phyloP scores from a whole-genome alignment of 2,888 invertebrate genomes.

The Noctua janthe region DNA sequence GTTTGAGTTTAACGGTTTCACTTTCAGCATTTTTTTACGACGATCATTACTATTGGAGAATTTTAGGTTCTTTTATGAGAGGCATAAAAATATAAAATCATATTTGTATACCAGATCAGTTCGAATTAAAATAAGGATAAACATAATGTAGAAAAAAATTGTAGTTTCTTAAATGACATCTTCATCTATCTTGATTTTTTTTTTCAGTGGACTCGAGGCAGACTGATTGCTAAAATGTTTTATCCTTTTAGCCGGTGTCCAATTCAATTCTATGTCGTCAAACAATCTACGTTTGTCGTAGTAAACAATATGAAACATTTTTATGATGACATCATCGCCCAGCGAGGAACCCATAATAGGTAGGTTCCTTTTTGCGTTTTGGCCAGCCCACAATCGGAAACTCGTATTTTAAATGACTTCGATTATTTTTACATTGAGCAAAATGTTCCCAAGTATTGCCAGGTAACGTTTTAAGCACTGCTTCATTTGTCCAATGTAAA shows the following conservation, averaged over 20 bases:
- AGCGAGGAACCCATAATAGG: slow-evolving; percentile 74
- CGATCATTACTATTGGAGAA: slow-evolving; percentile 42
- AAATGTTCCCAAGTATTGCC: not conserved
- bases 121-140: slow-evolving; percentile 8
- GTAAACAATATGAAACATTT: slow-evolving; percentile 68
- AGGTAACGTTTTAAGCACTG: not conserved
- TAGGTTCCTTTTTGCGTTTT: slow-evolving; percentile 70
- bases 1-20: slow-evolving; percentile 61
- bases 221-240: not conserved
- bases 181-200: not conserved
- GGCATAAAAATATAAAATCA: slow-evolving; percentile 44
- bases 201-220: not conserved
- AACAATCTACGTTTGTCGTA: slow-evolving; percentile 47
- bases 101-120: slow-evolving; percentile 26
- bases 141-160: not conserved
- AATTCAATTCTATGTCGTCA: slow-evolving; percentile 22
- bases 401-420: slow-evolving; percentile 27
- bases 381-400: slow-evolving; percentile 65
- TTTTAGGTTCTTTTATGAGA: slow-evolving; percentile 45
- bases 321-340: slow-evolving; percentile 77
- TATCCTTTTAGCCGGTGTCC: not conserved
- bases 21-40: slow-evolving; percentile 60
- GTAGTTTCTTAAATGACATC: not conserved
- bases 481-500: not conserved
- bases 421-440: not conserved